Evolutionary conservation across 2,113 vertebrate genomes (phyloP).

Genomic region (Nycticryphes semicollaris): DNA sequence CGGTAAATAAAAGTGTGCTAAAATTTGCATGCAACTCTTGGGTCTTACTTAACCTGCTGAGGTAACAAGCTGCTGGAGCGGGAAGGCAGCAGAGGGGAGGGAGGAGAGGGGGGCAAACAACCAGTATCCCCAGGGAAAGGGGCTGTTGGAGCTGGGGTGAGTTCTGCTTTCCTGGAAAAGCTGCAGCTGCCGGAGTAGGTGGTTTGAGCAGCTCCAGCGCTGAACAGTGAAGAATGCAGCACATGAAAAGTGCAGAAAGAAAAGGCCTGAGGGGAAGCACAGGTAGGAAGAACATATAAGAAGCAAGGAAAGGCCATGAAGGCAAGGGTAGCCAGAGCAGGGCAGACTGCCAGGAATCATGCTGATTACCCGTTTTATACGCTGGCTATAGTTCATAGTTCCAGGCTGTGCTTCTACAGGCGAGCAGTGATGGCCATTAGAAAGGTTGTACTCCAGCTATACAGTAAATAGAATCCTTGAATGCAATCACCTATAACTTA

Average conservation of each 20-base stretch:
- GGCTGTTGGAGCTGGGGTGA: neutral
- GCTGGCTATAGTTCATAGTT: neutral
- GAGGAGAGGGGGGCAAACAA: neutral
- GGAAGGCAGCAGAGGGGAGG: neutral
- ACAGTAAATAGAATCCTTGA: neutral
- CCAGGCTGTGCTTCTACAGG: neutral
- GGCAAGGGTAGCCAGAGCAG: neutral
- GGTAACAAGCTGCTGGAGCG: neutral
- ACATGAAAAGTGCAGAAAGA: neutral
- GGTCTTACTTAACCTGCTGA: neutral
- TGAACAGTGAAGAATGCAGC: neutral
- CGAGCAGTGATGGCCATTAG: neutral
- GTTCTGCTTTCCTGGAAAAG: neutral
- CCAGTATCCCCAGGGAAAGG: accelerated
- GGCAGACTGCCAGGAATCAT: neutral
- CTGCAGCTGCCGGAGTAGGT: neutral
- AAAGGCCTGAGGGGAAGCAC: neutral
- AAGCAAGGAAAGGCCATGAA: neutral
- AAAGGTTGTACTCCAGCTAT: neutral
- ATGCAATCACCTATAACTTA: neutral
- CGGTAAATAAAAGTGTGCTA: neutral
- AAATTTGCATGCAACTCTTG: neutral
- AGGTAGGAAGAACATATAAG: neutral
- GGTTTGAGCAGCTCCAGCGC: neutral
- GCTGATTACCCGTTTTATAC: neutral